phyloP scores from a whole-genome alignment of 2,113 vertebrate species.

The Arvicanthis niloticus region DNA sequence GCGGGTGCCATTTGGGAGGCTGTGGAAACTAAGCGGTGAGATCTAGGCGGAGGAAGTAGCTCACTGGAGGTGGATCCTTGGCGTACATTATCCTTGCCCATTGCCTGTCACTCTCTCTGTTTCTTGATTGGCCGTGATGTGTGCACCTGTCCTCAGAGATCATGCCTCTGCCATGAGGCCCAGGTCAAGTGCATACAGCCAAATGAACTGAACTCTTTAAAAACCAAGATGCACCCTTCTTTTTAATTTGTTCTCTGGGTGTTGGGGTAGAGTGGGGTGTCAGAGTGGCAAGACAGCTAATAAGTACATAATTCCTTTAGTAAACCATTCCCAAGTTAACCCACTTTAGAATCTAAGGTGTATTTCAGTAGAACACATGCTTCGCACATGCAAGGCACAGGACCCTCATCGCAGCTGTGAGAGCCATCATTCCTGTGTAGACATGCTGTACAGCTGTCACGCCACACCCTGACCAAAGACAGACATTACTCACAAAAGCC shows the following conservation, averaged over 20 bases:
- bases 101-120: neutral
- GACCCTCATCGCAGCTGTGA: neutral
- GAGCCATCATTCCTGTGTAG: neutral
- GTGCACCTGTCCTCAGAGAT: neutral
- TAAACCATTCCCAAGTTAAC: neutral
- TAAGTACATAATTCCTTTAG: neutral
- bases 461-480: neutral
- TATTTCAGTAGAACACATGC: neutral
- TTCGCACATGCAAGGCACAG: neutral
- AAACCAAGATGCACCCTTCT: neutral
- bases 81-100: too few relatives aligned
- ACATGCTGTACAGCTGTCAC: neutral
- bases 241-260: neutral
- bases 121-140: neutral
- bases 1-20: neutral
- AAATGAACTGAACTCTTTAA: neutral
- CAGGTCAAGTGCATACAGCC: neutral
- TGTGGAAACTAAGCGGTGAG: neutral
- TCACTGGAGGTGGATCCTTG: neutral
- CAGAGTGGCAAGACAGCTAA: neutral
- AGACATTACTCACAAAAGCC: fast-evolving
- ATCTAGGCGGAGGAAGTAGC: neutral
- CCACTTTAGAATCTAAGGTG: neutral
- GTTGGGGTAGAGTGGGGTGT: neutral
- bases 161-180: neutral